phyloP scores from a whole-genome alignment of 2,113 vertebrate genomes.

The Meriones unguiculatus region DNA sequence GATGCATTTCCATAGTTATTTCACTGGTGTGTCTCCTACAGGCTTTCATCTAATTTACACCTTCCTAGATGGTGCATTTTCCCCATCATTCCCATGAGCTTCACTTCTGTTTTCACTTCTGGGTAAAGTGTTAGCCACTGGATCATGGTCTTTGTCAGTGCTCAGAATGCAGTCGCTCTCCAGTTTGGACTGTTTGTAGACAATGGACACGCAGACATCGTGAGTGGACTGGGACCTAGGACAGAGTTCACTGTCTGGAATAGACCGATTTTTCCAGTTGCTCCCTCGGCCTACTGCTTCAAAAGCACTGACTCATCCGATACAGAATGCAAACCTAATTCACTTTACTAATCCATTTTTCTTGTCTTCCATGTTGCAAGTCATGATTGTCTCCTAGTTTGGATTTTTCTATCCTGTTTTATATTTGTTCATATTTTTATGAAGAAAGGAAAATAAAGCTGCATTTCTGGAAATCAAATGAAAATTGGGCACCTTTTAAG shows the following conservation, averaged over 20 bases:
- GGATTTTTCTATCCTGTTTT: background rate
- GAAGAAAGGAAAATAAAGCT: constrained; percentile 28
- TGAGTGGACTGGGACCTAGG: background rate
- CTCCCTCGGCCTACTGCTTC: background rate
- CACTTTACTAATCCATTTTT: background rate
- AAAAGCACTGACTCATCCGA: background rate
- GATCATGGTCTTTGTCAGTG: background rate
- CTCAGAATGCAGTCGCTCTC: background rate
- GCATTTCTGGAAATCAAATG: constrained; percentile 16
- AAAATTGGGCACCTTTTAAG: constrained; percentile 15
- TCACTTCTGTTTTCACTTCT: constrained; percentile 11
- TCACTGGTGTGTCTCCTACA: background rate
- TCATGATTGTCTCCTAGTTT: constrained; percentile 6
- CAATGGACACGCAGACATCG: background rate
- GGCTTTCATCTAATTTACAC: background rate
- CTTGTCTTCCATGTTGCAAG: constrained; percentile 20
- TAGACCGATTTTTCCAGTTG: background rate
- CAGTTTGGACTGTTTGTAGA: background rate
- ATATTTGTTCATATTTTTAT: constrained; percentile 27
- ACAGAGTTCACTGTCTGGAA: background rate
- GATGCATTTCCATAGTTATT: constrained; percentile 39
- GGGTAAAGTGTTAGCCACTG: background rate
- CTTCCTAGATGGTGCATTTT: background rate
- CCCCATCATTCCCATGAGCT: background rate
- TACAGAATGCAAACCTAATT: background rate